Percentiles rank a stretch among this genome's conserved stretches.
phyloP scores from a whole-genome alignment of 2,888 invertebrate species.

The Lasius platythorax region DNA sequence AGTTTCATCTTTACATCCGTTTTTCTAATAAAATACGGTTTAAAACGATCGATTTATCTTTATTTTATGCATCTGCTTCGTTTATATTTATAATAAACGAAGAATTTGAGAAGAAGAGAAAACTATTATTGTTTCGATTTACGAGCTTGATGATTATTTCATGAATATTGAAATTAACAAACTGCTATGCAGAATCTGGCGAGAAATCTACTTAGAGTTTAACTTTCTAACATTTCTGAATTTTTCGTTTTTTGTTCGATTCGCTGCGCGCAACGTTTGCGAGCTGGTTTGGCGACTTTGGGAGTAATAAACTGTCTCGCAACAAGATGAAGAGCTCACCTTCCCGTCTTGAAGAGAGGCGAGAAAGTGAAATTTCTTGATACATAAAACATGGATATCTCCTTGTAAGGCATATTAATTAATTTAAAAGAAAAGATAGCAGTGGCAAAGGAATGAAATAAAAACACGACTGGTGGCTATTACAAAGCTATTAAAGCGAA shows the following conservation, averaged over 20 bases:
- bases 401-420: slow-evolving; percentile 4
- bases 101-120: background rate
- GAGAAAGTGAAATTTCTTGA: slow-evolving; percentile 44
- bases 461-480: slow-evolving; percentile 2
- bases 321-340: slow-evolving; percentile 20
- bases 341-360: background rate
- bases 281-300: slow-evolving; percentile 33
- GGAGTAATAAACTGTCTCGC: slow-evolving; percentile 47
- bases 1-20: background rate
- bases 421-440: background rate
- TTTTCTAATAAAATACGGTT: background rate
- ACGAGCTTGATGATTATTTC: background rate
- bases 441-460: background rate
- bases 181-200: slow-evolving; percentile 17
- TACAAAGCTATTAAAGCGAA: background rate
- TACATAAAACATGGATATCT: slow-evolving; percentile 27
- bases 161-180: slow-evolving; percentile 5
- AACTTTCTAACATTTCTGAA: slow-evolving; percentile 70
- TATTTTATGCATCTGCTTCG: background rate
- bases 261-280: slow-evolving; percentile 15
- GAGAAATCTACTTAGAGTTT: slow-evolving; percentile 62
- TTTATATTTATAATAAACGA: background rate
- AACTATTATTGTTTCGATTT: background rate
- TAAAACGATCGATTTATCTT: background rate
- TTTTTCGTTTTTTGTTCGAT: slow-evolving; percentile 65